Conservation (phyloP, 1,140 invertebrate species). For the Harlomillsia oculata region DNA sequence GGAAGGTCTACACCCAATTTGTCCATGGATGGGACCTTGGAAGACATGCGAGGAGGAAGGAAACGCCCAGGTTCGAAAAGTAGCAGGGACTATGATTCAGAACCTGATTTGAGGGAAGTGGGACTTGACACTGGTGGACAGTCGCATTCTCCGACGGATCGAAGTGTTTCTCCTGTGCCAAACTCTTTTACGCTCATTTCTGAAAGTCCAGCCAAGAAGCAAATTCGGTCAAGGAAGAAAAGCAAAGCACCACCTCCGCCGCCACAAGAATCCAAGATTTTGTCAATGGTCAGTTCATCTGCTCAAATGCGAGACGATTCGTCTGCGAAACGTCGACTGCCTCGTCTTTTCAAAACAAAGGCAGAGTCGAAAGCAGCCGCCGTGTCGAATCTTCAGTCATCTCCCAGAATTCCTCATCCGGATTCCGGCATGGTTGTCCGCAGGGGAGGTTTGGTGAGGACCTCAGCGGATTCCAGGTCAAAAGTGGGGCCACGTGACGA, state of each 20-base stretch:
- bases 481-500: too few relatives aligned
- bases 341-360: constrained; percentile 58
- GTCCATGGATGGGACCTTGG: constrained; percentile 1
- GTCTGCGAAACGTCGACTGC: constrained; percentile 39
- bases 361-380: constrained; percentile 46
- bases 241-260: constrained; percentile 52
- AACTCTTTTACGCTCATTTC: constrained; percentile 22
- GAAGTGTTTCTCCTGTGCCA: constrained; percentile 26
- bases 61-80: constrained; percentile 8
- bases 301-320: constrained; percentile 20
- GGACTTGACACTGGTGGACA: constrained; percentile 23
- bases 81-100: constrained; percentile 56
- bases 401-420: background rate
- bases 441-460: too few relatives aligned
- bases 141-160: constrained; percentile 12
- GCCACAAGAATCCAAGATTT: constrained; percentile 37
- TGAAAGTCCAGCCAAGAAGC: constrained; percentile 41
- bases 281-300: background rate
- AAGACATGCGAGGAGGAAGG: constrained; percentile 3
- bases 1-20: constrained; percentile 26
- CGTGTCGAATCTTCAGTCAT: background rate
- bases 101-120: constrained; percentile 53
- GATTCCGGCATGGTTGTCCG: too few relatives aligned
- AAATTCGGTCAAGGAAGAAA: constrained; percentile 51
- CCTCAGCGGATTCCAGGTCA: too few relatives aligned